Evolutionary conservation across 2,797 vertebrate genomes (phyloP).

Genomic region (Tokudaia tokunoshimensis): DNA sequence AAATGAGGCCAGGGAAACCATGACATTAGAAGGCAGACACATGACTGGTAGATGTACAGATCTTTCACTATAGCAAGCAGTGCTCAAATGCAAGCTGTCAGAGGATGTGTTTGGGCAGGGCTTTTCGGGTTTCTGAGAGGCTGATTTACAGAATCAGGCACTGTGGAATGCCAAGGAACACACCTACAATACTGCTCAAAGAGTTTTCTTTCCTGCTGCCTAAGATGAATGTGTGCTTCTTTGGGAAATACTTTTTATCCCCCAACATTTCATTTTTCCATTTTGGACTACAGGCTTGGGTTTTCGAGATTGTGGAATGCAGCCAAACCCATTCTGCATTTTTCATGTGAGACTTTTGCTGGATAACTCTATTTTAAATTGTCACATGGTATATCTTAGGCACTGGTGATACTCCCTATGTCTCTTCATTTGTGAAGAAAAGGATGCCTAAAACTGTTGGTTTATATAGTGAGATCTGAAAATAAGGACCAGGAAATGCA

Average conservation of each 20-base stretch:
- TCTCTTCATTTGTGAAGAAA: conserved; percentile 46
- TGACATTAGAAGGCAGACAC: not conserved
- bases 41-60: not conserved
- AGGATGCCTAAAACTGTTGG: not conserved
- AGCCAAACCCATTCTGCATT: conserved; percentile 64
- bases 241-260: conserved; percentile 13
- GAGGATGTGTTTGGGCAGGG: not conserved
- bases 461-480: not conserved
- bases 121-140: not conserved
- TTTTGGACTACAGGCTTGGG: conserved; percentile 65
- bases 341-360: conserved; percentile 62
- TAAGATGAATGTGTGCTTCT: conserved; percentile 71
- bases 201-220: conserved; percentile 69
- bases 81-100: not conserved
- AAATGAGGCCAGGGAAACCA: not conserved
- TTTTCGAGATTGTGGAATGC: conserved; percentile 59
- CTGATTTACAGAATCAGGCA: conserved; percentile 29
- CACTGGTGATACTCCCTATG: not conserved
- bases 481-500: not conserved
- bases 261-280: conserved; percentile 76
- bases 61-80: not conserved
- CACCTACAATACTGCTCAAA: conserved; percentile 47
- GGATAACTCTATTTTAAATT: conserved; percentile 66
- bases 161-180: conserved; percentile 5
- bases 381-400: conserved; percentile 47